Evolutionary conservation across 2,888 invertebrate genomes (phyloP).

Genomic region (Drosophila mayaguana): DNA sequence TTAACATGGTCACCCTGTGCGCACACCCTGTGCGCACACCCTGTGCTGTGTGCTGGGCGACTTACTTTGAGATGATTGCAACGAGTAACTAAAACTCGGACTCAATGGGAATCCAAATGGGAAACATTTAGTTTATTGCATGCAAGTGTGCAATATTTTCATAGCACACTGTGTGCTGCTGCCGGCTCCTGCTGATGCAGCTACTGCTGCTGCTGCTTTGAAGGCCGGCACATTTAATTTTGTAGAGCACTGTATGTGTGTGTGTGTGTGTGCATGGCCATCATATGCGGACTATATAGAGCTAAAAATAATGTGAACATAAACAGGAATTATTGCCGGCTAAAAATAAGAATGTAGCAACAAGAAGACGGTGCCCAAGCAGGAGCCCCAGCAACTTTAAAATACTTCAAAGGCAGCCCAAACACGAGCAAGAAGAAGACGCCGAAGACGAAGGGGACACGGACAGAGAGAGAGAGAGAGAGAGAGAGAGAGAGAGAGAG

Average conservation of each 20-base stretch:
- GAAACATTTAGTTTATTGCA: slow-evolving; percentile 57
- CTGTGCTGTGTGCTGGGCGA: slow-evolving; percentile 1
- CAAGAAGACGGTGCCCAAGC: slow-evolving; percentile 21
- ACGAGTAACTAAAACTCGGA: slow-evolving; percentile 19
- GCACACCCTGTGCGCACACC: slow-evolving; percentile 19
- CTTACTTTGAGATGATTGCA: slow-evolving; percentile 18
- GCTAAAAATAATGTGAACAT: slow-evolving; percentile 74
- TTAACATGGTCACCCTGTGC: slow-evolving; percentile 12
- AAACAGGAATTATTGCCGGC: slow-evolving; percentile 75
- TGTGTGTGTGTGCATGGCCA: slow-evolving; percentile 10
- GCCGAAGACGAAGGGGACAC: not conserved
- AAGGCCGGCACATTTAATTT: slow-evolving; percentile 58
- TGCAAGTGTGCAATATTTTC: slow-evolving; percentile 49
- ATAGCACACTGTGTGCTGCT: slow-evolving; percentile 21
- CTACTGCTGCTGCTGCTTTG: slow-evolving; percentile 22
- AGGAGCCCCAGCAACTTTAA: slow-evolving; percentile 39
- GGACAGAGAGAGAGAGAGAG: not conserved
- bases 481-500: no score
- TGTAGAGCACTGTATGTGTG: slow-evolving; percentile 44
- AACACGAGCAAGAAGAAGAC: not conserved
- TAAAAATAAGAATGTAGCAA: slow-evolving; percentile 54
- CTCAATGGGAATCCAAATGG: slow-evolving; percentile 47
- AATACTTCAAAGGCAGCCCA: slow-evolving; percentile 22
- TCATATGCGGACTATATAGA: slow-evolving; percentile 38
- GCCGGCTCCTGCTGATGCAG: no score